Evolutionary conservation across 2,888 invertebrate species (phyloP), one percentile per base, ranked within the genome.

Genomic region (Spialia ferax): DNA sequence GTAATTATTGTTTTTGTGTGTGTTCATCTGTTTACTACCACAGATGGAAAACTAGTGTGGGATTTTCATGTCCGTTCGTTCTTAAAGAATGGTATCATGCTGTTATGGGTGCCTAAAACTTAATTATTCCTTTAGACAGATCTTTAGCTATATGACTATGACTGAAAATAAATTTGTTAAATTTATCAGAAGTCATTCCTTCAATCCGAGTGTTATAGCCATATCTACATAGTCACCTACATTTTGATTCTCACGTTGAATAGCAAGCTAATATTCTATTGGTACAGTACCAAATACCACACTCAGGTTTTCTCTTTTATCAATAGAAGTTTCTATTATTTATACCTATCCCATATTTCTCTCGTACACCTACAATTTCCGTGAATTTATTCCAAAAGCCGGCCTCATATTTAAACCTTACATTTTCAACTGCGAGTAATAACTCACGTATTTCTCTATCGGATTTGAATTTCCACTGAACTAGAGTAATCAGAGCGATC

Each of bases 401-500:
- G 18, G 15, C 23, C 56, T 62, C 67, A 67, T 67, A 67, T 67
- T 67, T 67, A 67, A 67, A 48, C 42, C 35, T 62, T 23, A 63
- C 63, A 68, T 63, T 63, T 63, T 62, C 67, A 62, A 62, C 55
- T 54, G 65, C 67, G 54, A 74, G 77, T 77, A 77, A 82, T 81
- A 80, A 77, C 77, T 81, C 78, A 79, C 76, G 75, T 73, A 73
- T 75, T 75, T 73, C 75, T 72, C 68, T 79, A 81, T 83, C 81
- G 75, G 81, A 82, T 83, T 78, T 75, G 73, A 78, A 79, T 80
- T 81, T 80, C 78, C 79, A 77, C 79, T 74, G 67, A 73, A 74
- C 71, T 74, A 70, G 70, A 70, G 75, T 74, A 81, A 81, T 80
- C 80, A 75, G 73, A 71, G 75, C 73, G 77, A 86, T 86, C 86